These are phyloP conservation scores for Eristalis intricaria DNA, from an alignment of 2,888 invertebrate species.

Conservation along the genomic window DNA sequence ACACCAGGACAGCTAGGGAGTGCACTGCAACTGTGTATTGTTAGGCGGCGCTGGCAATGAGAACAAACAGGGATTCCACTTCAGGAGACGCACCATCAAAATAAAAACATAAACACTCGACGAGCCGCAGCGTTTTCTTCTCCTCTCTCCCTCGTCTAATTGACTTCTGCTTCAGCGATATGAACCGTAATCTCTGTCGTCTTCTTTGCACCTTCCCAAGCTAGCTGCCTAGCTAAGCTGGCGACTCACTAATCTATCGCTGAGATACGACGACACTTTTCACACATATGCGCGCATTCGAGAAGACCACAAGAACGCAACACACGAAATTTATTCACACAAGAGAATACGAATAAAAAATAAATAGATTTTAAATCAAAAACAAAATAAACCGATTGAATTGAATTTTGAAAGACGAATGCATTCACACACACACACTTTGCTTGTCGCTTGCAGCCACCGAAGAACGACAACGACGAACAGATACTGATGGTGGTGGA, in stretches of 20 bases:
- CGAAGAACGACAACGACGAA: slow-evolving; percentile 4
- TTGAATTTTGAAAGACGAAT: slow-evolving; percentile 7
- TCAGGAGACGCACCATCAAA: slow-evolving; percentile 23
- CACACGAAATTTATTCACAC: neutral
- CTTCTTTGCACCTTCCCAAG: no score
- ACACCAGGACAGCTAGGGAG: neutral
- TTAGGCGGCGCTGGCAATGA: neutral
- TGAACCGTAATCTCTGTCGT: neutral
- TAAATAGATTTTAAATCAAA: neutral
- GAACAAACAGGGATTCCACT: slow-evolving; percentile 20
- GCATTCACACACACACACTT: slow-evolving; percentile 17
- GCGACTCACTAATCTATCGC: neutral
- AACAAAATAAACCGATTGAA: slow-evolving; percentile 12
- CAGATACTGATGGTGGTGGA: neutral
- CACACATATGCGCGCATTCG: no score
- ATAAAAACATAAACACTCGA: slow-evolving; percentile 21
- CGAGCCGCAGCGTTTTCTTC: neutral
- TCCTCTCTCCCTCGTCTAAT: slow-evolving; percentile 11
- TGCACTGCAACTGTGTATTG: neutral
- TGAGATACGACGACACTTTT: no score
- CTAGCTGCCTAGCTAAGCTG: neutral
- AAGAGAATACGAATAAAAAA: neutral
- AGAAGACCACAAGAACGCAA: neutral
- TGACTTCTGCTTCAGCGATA: neutral
- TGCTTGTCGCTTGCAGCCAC: slow-evolving; percentile 24